Evolutionary conservation across 2,888 invertebrate genomes (phyloP).

Genomic region (Andrena chrysosceles): DNA sequence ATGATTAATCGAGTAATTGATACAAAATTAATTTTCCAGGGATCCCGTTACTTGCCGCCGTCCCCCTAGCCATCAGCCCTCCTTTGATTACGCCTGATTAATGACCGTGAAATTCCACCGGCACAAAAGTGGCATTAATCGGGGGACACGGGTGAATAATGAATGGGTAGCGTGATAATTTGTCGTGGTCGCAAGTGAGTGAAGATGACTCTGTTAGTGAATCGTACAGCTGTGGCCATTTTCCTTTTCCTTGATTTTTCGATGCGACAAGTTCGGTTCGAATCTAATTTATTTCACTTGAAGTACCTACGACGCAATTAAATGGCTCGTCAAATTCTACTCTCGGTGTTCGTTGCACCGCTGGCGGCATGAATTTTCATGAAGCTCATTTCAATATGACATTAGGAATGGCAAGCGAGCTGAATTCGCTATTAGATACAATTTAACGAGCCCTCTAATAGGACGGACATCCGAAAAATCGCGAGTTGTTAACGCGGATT

Average conservation of each 20-base stretch:
- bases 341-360: background rate
- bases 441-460: slow-evolving; percentile 13
- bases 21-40: slow-evolving; percentile 33
- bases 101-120: slow-evolving; percentile 48
- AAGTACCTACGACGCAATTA: too few species aligned
- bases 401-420: background rate
- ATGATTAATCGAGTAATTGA: slow-evolving; percentile 54
- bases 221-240: background rate
- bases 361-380: slow-evolving; percentile 29
- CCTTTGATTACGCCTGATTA: slow-evolving; percentile 48
- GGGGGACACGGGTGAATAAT: slow-evolving; percentile 39
- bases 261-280: too few species aligned
- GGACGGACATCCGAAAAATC: background rate
- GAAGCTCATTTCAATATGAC: slow-evolving; percentile 5
- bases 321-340: slow-evolving; percentile 28
- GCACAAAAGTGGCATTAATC: slow-evolving; percentile 29
- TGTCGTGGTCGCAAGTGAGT: slow-evolving; percentile 17
- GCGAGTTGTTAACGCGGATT: background rate
- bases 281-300: background rate
- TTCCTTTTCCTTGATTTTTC: background rate
- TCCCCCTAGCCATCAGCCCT: background rate
- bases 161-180: slow-evolving; percentile 44
- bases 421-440: background rate
- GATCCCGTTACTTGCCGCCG: slow-evolving; percentile 12
- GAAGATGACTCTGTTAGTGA: slow-evolving; percentile 2